phyloP scores from a whole-genome alignment of 2,888 invertebrate species.

The Conchocele bisecta region DNA sequence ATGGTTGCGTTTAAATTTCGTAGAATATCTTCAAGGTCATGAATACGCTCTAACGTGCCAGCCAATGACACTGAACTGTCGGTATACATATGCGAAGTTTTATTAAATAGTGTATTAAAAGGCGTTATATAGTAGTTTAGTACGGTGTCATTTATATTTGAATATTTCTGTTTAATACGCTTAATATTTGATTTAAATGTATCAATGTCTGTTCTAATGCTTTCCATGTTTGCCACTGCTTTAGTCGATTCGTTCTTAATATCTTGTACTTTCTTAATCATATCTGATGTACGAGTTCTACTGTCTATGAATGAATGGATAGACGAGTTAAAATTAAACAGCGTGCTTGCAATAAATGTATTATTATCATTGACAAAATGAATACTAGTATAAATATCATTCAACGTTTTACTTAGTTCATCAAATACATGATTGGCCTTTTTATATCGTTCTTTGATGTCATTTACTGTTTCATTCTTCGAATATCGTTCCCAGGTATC shows the following conservation, averaged over 20 bases:
- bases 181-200: neutral
- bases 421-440: neutral
- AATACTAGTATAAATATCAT: neutral
- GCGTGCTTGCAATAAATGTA: too few species aligned
- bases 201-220: neutral
- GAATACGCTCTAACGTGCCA: too few species aligned
- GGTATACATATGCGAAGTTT: too few species aligned
- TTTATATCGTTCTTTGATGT: conserved; percentile 5
- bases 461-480: too few species aligned
- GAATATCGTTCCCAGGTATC: conserved; percentile 10
- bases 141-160: neutral
- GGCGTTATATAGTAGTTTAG: neutral
- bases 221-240: neutral
- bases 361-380: too few species aligned
- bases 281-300: too few species aligned
- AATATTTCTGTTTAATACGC: neutral
- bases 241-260: neutral
- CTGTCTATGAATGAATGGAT: too few species aligned
- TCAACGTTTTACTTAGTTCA: neutral
- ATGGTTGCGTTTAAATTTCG: too few species aligned
- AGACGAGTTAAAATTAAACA: too few species aligned
- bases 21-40: too few species aligned
- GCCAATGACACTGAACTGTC: too few species aligned
- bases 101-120: neutral
- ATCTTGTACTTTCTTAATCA: neutral